phyloP scores from a whole-genome alignment of 2,797 vertebrate species.

The Myotis findleyi region DNA sequence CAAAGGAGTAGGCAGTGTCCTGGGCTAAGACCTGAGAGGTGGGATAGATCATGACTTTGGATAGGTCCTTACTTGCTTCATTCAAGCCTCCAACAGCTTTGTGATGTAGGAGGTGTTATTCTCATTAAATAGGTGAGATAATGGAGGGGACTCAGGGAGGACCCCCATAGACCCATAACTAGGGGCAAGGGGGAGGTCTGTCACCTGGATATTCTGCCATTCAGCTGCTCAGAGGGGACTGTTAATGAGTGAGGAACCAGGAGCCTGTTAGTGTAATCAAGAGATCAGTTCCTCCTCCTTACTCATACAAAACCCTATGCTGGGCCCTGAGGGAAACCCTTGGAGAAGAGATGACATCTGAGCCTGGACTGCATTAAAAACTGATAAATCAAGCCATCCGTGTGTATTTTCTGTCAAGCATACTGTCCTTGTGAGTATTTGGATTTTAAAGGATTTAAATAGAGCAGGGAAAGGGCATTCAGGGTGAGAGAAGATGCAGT shows the following conservation, averaged over 20 bases:
- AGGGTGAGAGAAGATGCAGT: conserved; percentile 36
- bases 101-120: not conserved
- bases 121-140: not conserved
- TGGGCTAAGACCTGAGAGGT: not conserved
- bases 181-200: not conserved
- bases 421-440: not conserved
- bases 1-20: not conserved
- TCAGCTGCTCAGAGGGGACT: not conserved
- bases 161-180: not conserved
- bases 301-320: not conserved
- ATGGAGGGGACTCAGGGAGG: not conserved
- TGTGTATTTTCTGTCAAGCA: not conserved
- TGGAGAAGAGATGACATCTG: not conserved
- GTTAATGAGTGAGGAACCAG: not conserved
- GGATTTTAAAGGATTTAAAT: conserved; percentile 30
- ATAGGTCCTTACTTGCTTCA: not conserved
- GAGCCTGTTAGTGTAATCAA: not conserved
- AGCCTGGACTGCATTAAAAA: not conserved
- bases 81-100: not conserved
- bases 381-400: not conserved
- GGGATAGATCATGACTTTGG: not conserved
- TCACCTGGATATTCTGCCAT: not conserved
- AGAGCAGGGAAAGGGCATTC: not conserved
- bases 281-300: not conserved
- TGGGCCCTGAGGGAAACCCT: not conserved